A percentile compares a stretch with the other conserved stretches of the same genome.
phyloP scores from a whole-genome alignment of 2,797 vertebrate genomes.

The Rhynchonycteris naso region DNA sequence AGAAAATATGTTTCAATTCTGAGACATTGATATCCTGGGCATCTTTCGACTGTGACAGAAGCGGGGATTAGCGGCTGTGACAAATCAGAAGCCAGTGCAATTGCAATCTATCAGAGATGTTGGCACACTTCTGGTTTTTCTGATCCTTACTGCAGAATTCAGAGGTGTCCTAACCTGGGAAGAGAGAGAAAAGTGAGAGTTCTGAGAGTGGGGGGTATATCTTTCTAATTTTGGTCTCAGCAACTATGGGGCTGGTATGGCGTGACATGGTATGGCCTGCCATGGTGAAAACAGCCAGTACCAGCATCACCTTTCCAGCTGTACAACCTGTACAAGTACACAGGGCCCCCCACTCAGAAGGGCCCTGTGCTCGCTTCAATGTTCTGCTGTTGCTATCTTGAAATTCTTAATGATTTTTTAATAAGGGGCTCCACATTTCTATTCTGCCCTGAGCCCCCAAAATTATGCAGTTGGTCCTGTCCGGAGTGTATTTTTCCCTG shows the following conservation, averaged over 20 bases:
- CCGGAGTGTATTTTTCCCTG: slow-evolving; percentile 36
- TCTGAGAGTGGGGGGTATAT: not conserved
- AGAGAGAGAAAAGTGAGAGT: not conserved
- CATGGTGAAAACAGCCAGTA: not conserved
- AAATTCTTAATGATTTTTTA: slow-evolving; percentile 54
- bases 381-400: not conserved
- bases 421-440: not conserved
- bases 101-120: not conserved
- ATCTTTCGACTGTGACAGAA: slow-evolving; percentile 55
- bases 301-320: not conserved
- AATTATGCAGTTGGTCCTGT: not conserved
- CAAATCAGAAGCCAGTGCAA: slow-evolving; percentile 46
- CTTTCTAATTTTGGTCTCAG: slow-evolving; percentile 34
- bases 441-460: not conserved
- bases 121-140: slow-evolving; percentile 27
- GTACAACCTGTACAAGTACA: not conserved
- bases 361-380: not conserved
- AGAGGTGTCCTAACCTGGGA: not conserved
- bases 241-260: not conserved
- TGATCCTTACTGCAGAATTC: not conserved
- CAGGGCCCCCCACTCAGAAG: not conserved
- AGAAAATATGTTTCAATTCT: slow-evolving; percentile 42
- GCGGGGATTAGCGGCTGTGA: slow-evolving; percentile 5
- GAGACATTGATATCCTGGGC: slow-evolving; percentile 28
- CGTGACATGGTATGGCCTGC: too few relatives aligned